Evolutionary conservation across 1,140 invertebrate species (phyloP).

Genomic region (Drosophila lini): DNA sequence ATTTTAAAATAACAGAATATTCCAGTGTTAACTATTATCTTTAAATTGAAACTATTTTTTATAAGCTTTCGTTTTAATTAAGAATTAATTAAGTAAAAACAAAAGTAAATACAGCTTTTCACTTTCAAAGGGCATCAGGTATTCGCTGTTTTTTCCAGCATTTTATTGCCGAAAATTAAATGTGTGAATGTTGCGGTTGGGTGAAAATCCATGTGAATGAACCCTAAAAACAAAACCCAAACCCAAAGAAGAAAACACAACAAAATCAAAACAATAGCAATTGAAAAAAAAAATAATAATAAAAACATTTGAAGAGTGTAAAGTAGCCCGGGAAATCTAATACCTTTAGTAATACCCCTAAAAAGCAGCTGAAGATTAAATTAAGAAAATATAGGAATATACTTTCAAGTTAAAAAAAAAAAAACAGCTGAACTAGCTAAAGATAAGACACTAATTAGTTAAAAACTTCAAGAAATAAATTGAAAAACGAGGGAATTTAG

Average conservation of each 20-base stretch:
- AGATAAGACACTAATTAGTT: neutral
- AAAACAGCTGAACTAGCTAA: neutral
- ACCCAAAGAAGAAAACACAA: neutral
- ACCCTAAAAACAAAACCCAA: conserved; percentile 39
- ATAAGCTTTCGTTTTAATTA: too few species aligned
- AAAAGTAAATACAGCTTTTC: neutral
- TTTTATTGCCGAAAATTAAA: conserved; percentile 53
- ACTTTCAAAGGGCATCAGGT: conserved; percentile 25
- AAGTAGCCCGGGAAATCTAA: conserved; percentile 10
- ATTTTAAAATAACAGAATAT: neutral
- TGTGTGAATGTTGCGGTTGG: conserved; percentile 69
- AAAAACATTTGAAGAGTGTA: conserved; percentile 1
- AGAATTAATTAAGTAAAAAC: neutral
- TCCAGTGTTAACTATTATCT: too few species aligned
- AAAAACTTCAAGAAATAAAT: neutral
- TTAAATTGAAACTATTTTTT: too few species aligned
- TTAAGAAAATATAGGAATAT: neutral
- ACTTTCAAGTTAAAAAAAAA: too few species aligned
- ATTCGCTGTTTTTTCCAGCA: neutral
- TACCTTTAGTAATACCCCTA: neutral
- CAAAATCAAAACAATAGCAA: conserved; percentile 24
- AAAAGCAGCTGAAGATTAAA: neutral
- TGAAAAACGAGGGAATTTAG: neutral
- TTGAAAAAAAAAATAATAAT: neutral
- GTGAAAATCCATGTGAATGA: conserved; percentile 71